These are phyloP conservation scores for Drosophila neutralis DNA, from an alignment of 2,888 invertebrate genomes.

Conservation along the genomic window DNA sequence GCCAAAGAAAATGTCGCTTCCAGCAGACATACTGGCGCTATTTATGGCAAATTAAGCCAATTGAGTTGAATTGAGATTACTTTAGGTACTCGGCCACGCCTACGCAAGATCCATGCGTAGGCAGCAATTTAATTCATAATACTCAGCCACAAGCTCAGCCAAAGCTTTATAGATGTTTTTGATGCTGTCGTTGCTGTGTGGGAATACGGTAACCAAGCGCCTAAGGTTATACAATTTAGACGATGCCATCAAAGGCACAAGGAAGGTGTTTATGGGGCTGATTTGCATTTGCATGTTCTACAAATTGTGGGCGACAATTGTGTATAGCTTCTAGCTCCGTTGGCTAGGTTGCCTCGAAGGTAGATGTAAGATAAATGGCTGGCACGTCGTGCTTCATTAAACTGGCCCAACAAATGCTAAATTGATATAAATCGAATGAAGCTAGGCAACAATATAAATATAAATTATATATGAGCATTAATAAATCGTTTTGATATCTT, in stretches of 20 bases:
- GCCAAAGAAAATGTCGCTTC: slow-evolving; percentile 48
- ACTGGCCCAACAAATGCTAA: slow-evolving; percentile 64
- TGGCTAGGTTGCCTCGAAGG: background rate
- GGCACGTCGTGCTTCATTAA: slow-evolving; percentile 65
- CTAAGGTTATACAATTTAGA: slow-evolving; percentile 61
- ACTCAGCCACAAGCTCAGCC: slow-evolving; percentile 28
- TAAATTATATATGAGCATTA: slow-evolving; percentile 54
- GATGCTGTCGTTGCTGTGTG: slow-evolving; percentile 1
- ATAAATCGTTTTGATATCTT: slow-evolving; percentile 65
- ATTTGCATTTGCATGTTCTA: slow-evolving; percentile 65
- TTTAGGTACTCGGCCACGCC: slow-evolving; percentile 33
- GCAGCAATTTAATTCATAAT: slow-evolving; percentile 61
- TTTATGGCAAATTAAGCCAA: slow-evolving; percentile 80
- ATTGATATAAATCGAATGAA: slow-evolving; percentile 69
- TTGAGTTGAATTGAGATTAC: slow-evolving; percentile 75
- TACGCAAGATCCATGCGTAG: slow-evolving; percentile 16
- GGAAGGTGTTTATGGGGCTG: slow-evolving; percentile 72
- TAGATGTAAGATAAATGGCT: slow-evolving; percentile 52
- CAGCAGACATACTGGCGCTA: slow-evolving; percentile 66
- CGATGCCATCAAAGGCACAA: slow-evolving; percentile 60
- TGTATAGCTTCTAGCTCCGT: background rate
- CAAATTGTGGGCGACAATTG: slow-evolving; percentile 38
- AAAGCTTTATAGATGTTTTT: slow-evolving; percentile 14
- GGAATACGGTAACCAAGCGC: slow-evolving; percentile 44
- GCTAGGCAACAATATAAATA: background rate